Base-by-base conservation (phyloP, 2,113 vertebrate species). In the Notiomystis cincta region DNA sequence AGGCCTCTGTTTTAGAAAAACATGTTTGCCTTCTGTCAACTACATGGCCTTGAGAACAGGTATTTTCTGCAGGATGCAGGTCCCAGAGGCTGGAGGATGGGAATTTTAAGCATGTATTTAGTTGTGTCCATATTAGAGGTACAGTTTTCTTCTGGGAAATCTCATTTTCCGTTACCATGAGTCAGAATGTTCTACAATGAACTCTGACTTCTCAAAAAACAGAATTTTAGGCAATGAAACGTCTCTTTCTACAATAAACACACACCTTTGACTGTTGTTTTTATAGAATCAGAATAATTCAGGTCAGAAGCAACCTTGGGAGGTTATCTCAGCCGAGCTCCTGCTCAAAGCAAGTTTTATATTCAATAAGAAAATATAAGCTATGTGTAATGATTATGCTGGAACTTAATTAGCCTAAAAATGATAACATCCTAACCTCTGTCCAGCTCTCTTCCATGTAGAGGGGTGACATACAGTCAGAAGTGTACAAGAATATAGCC, bases 321-420 rank as follows among this genome's bases (percentile, higher is more conserved):
- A 93, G 71, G 91, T 95, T 93, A 81, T 81, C 86, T 50, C 58
- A 92, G 73, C 42, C 76, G 58, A 82, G 44, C 33, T 87, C 69
- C 50, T 66, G 38, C 76, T 93, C 65, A 93, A 96, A 96, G 67
- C 72, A 87, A 83, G 42, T 81, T 92, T 87, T 72, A 47, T 72
- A 84, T 65, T 93, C 70, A 87, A 79, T 37, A 78, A 93, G 48
- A 53, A 96, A 95, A 84, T 40, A 87, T 10, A 84, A 27, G 28
- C 60, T 56, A 38, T 9, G 53, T 67, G 42, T 82, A 93, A 92
- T 93, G 61, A 96, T 81, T 87, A 87, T 57, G 17, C 61, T 90
- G 65, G 69, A 93, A 87, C 53, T 90, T 95, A 95, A 95, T 96
- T 95, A 95, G 76, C 65, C 53, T 25, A 51, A 67, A 71, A 96